Base-by-base conservation (phyloP, 2,113 vertebrate genomes). In the Micronisus gabar region DNA sequence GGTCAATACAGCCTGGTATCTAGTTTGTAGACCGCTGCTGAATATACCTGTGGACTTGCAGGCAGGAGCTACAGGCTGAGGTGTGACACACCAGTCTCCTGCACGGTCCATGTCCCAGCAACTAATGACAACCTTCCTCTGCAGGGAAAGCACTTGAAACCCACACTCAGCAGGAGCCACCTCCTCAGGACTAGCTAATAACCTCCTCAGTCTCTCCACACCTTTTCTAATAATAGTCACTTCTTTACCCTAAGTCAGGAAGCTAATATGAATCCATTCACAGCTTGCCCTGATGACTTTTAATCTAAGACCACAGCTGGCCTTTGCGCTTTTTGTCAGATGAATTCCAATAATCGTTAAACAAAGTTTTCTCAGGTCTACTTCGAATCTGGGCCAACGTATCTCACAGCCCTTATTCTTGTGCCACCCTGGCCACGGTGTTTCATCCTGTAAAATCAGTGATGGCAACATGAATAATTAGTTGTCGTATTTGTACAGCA, bases 271-370 rank as follows among this genome's bases (percentile, higher is more conserved):
- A 89, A 91, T 81, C n/a, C 0, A 0, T 91, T 94, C 78, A 58
- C 93, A 85, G 85, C 70, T 96, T 95, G 48, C 62, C 30, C 50
- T 86, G n/a, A 34, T 59, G 63, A 71, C 48, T 97, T 93, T 66
- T 85, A 56, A 65, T 80, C 78, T 53, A 80, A 86, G 67, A 81
- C 85, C 55, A 63, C 50, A 88, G 36, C 67, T 90, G 55, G 23
- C 50, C 67, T 66, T 92, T 88, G 53, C 6, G 9, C 29, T 83
- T 90, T 93, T 66, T 75, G 70, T 53, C 79, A 59, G 32, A n/a
- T 67, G 9, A 92, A 81, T 91, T 91, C 83, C 47, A 78, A 45
- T 78, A 61, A 56, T 40, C 22, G 16, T 80, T 90, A 88, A 86
- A 79, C 20, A 63, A 67, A 63, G 32, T 78, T 94, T 90, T 73